Evolutionary conservation across 2,888 invertebrate species (phyloP), one percentile per base, ranked within the genome.

Genomic region (Dorcus hopei): DNA sequence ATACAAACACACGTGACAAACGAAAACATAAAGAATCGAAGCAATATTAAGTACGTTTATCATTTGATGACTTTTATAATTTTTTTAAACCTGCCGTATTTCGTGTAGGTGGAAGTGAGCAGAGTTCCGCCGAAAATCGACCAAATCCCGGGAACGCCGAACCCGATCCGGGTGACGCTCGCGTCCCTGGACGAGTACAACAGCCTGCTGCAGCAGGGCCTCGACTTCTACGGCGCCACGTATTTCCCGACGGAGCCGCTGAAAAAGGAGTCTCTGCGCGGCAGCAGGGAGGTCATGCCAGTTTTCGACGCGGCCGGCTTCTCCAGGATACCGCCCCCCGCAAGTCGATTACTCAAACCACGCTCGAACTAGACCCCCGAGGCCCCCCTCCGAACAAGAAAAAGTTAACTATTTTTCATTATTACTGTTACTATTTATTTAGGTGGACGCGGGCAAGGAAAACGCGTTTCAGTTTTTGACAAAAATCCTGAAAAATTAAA

Each of bases 251-350:
- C 91, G 3, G 92, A 92, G 75, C 83, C 90, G 63, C 63, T 77
- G 47, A 77, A 77, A 65, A 77, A 77, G 65, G 88, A 87, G 42
- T 83, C 85, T 63, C 85, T 88, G 38, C 82, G 86, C 58, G 49
- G 85, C 84, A 72, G 83, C 69, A 76, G 81, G 76, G 76, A 80
- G 58, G 58, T 76, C 51, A 64, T 91, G 67, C 92, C 92, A 38
- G 92, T 92, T 52, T 92, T 93, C 77, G 92, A 93, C 79, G 88
- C 91, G 70, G 85, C 91, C 65, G 91, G 91, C n/a, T 92, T 92
- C 79, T 82, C 87, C 71, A 89, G 91, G 80, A 85, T 91, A 72
- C 90, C 91, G 33, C 88, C 92, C 52, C 92, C 92, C 58, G 85
- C 90, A 40, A 91, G 89, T 67, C 87, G 91, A 71, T 85, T 88